Percentiles rank a stretch among this genome's conserved stretches.
These are phyloP conservation scores for Aurelia aurita DNA, from an alignment of 30 jellyfish, hydroid and myxozoan genomes.

Conservation along the genomic window DNA sequence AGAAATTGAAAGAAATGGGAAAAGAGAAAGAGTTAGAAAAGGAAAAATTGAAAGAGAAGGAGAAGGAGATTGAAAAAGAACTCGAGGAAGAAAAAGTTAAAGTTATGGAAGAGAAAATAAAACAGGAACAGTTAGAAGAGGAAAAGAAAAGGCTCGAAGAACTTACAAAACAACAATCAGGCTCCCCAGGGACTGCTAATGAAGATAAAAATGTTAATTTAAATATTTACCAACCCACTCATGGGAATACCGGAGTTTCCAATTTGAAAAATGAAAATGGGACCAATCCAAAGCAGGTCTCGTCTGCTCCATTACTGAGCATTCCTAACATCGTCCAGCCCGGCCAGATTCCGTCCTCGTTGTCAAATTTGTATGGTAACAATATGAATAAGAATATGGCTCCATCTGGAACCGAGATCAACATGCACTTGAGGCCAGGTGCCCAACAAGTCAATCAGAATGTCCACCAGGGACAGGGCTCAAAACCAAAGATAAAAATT, in stretches of 20 bases:
- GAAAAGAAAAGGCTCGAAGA: conserved; percentile 32
- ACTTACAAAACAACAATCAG: background rate
- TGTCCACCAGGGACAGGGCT: background rate
- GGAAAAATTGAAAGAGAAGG: background rate
- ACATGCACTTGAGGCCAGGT: conserved; percentile 24
- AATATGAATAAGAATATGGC: background rate
- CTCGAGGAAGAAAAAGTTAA: conserved; percentile 13
- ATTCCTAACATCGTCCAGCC: conserved; percentile 31
- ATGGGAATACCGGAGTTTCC: background rate
- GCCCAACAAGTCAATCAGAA: conserved; percentile 29
- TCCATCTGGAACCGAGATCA: conserved; percentile 30
- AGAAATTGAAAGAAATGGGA: background rate
- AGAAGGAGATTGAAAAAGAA: conserved; percentile 1
- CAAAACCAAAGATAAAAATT: conserved; percentile 22
- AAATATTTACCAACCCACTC: conserved; percentile 47
- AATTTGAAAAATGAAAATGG: background rate
- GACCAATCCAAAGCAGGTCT: background rate
- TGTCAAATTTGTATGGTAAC: conserved; percentile 31
- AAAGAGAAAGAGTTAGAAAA: conserved; percentile 1
- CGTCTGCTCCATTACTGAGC: conserved; percentile 5
- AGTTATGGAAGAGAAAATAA: conserved; percentile 17
- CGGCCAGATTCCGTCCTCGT: conserved; percentile 13
- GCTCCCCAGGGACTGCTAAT: background rate
- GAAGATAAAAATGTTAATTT: conserved; percentile 26
- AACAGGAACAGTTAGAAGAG: conserved; percentile 13